Conservation (phyloP, 1,140 invertebrate genomes). For the Cotesia glomerata region DNA sequence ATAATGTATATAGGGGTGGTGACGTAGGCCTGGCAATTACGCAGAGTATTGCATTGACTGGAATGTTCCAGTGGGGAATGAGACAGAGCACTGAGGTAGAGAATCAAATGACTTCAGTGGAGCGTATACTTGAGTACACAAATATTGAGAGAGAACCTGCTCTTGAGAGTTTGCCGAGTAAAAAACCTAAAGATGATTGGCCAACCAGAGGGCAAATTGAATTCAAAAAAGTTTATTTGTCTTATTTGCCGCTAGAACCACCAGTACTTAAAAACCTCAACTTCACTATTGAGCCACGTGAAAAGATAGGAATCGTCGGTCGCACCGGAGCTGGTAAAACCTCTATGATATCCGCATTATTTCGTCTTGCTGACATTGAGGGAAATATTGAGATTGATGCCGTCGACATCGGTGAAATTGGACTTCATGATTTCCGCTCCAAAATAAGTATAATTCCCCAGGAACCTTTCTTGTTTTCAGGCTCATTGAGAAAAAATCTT, state of each 20-base stretch:
- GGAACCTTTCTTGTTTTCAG: slow-evolving; percentile 86
- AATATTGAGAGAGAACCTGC: slow-evolving; percentile 71
- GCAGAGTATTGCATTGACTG: slow-evolving; percentile 80
- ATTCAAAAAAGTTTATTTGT: slow-evolving; percentile 71
- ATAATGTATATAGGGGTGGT: slow-evolving; percentile 48
- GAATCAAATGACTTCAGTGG: slow-evolving; percentile 88
- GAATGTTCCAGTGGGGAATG: slow-evolving; percentile 87
- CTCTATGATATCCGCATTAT: slow-evolving; percentile 76
- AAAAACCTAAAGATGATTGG: slow-evolving; percentile 74
- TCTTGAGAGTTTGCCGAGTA: slow-evolving; percentile 68
- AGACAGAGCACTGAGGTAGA: slow-evolving; percentile 84
- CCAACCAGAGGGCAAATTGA: slow-evolving; percentile 74
- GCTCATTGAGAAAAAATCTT: slow-evolving; percentile 81
- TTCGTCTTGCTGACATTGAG: slow-evolving; percentile 65
- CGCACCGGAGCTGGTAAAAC: slow-evolving; percentile 87
- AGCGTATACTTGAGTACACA: slow-evolving; percentile 81
- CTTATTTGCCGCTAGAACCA: slow-evolving; percentile 68
- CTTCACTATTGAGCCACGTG: slow-evolving; percentile 71
- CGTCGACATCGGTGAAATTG: slow-evolving; percentile 67
- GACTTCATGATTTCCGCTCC: slow-evolving; percentile 73
- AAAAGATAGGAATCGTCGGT: slow-evolving; percentile 83
- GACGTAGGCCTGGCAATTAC: slow-evolving; percentile 83
- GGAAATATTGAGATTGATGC: slow-evolving; percentile 68
- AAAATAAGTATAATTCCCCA: slow-evolving; percentile 86
- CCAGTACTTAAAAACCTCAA: slow-evolving; percentile 77